Base-by-base conservation (phyloP, 2,888 invertebrate species). In the Drosophila kanekoi region DNA sequence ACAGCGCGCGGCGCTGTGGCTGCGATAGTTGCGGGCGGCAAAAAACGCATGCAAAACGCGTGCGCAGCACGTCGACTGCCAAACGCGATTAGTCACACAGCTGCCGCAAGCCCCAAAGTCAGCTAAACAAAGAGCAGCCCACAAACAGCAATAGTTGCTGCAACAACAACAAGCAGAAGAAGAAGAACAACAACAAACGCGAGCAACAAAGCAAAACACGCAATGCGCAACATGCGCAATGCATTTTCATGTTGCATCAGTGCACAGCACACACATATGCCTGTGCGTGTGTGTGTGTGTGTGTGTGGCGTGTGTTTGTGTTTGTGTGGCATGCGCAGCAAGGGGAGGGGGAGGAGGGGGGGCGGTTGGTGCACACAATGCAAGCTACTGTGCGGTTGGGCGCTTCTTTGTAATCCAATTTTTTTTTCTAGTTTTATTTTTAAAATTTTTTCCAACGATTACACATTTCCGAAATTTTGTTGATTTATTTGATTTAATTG, bases 221-320 rank as follows among this genome's bases (percentile, higher is more conserved):
- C 84, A 82, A 82, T 69, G 67, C 67, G 41, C 65, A 75, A 60
- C 71, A 79, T 79, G 84, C 77, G 84, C 84, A 81, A 79, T 82
- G 82, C 80, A 82, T 71, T 81, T 71, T 62, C 65, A 72, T 44
- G 63, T 71, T 81, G 82, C 82, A 85, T 73, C 81, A 81, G 69
- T 81, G 71, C 61, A 71, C 49, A 67, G 47, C 43, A 53, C 60
- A 23, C 23, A 23, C 3, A 18, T 10, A 13, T 20, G 3, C 18
- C 1, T 20, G n/a, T 28, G 13, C 11, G 32, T 23, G 52, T 33
- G 44, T 23, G 16, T 4, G 18, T 11, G 40, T 33, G 14, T 20
- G 3, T 20, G n/a, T 28, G 14, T n/a, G 32, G 40, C 10, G 14
- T 20, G 3, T 20, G n/a, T 28, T 13, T n/a, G 32, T 23, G 52